A percentile compares a stretch with the other conserved stretches of the same genome.
Evolutionary conservation across 2,113 vertebrate species (phyloP).

Genomic region (Elephantulus edwardii): DNA sequence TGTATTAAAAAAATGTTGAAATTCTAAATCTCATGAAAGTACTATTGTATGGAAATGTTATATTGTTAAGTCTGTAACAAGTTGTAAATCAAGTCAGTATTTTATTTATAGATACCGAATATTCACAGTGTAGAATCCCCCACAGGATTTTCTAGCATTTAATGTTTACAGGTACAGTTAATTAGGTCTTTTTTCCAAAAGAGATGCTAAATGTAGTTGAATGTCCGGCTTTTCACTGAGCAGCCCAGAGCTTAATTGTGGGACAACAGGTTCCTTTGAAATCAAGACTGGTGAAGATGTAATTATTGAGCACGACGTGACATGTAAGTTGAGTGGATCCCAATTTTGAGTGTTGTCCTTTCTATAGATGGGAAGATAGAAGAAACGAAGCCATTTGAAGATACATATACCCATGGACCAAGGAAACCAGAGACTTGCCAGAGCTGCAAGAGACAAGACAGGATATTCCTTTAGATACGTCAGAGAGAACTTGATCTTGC

Average conservation of each 20-base stretch:
- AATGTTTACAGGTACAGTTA: neutral
- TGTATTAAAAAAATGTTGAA: neutral
- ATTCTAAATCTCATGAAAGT: neutral
- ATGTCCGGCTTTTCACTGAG: neutral
- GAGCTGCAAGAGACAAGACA: neutral
- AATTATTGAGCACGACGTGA: neutral
- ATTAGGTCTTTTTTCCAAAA: neutral
- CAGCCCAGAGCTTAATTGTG: neutral
- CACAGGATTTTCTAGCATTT: neutral
- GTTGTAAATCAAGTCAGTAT: too few relatives aligned
- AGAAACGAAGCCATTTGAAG: neutral
- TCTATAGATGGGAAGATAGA: neutral
- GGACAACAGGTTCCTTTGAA: neutral
- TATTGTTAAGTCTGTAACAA: too few relatives aligned
- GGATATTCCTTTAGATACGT: neutral
- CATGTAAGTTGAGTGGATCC: neutral
- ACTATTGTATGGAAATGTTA: neutral
- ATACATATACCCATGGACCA: neutral
- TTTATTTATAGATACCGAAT: too few relatives aligned
- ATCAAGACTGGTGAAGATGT: neutral
- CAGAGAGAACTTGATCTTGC: neutral
- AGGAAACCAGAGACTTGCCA: neutral
- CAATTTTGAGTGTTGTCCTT: neutral
- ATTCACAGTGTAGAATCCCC: neutral
- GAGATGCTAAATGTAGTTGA: neutral